Evolutionary conservation across 2,888 invertebrate species (phyloP), one percentile per base, ranked within the genome.

Genomic region (Xylota sylvarum): DNA sequence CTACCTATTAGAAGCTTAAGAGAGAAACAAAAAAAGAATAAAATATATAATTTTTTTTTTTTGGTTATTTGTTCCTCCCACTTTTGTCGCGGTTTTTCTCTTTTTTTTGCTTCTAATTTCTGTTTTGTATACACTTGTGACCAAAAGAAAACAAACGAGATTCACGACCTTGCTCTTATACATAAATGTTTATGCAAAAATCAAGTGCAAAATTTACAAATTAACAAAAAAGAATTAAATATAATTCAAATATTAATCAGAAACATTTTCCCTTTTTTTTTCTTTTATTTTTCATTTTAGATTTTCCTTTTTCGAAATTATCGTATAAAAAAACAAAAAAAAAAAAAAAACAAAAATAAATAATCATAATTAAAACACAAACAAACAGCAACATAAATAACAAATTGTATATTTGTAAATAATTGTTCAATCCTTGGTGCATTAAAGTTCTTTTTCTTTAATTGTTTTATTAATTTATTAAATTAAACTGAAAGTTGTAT

Each of bases 231-330:
- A 46, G 23, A 30, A 37, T 32, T 5, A 5, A 19, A 32, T 19
- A 35, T 46, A 37, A 74, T 2, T 23, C 30, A 14, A 32, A 46
- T 37, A 48, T 46, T 32, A 60, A 58, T 46, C 37, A 74, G 43
- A 64, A 43, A 40, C 10, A 55, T 60, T 62, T 69, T 40, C 35
- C 37, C 10, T 58, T 69, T 77, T 69, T 23, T 52, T 65, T 60
- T 69, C 23, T 46, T 40, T 17, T 55, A 55, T 81, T 58, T 76
- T 86, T 78, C 82, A 50, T 86, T 86, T 86, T 86, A 86, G 86
- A 82, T 86, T 82, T 82, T 77, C 86, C 72, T 77, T 78, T 77
- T 82, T 86, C 82, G 81, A 77, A 86, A 81, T 81, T 77, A 52
- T 73, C 65, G 64, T 65, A 58, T 81, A 81, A 80, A 64, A 76